Evolutionary conservation across 2,888 invertebrate genomes (phyloP).

Genomic region (Strigamia crassipes): DNA sequence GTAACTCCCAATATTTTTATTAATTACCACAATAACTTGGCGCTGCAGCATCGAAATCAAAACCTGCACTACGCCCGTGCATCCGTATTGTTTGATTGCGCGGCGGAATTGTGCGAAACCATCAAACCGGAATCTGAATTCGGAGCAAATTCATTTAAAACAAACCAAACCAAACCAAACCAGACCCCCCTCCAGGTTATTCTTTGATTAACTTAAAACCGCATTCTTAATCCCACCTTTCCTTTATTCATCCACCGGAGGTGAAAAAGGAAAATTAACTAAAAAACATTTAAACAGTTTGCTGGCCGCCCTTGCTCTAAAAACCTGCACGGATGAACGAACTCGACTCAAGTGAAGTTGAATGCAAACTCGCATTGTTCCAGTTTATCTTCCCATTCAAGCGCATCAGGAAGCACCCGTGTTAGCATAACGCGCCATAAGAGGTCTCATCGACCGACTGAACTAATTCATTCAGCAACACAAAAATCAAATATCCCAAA

Average conservation of each 20-base stretch:
- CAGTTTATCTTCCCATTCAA: not conserved
- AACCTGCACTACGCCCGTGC: no score
- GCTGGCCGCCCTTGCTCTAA: constrained; percentile 37
- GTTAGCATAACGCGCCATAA: not conserved
- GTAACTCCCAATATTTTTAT: no score
- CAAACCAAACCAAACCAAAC: no score
- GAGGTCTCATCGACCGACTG: constrained; percentile 11
- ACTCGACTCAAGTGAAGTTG: constrained; percentile 26
- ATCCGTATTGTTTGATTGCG: no score
- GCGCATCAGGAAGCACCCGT: not conserved
- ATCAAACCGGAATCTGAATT: no score
- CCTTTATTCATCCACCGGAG: not conserved
- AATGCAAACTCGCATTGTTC: constrained; percentile 8
- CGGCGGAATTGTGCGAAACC: no score
- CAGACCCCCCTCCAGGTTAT: no score
- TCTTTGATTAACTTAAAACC: not conserved
- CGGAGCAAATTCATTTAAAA: no score
- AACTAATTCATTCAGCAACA: not conserved
- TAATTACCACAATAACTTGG: no score
- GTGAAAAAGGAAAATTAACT: constrained; percentile 1
- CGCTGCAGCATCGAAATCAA: no score
- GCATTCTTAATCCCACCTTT: not conserved
- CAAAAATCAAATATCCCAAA: not conserved
- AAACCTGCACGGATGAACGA: constrained; percentile 24
- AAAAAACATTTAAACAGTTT: not conserved